phyloP scores from a whole-genome alignment of 2,113 vertebrate genomes.

The Hemicordylus capensis region DNA sequence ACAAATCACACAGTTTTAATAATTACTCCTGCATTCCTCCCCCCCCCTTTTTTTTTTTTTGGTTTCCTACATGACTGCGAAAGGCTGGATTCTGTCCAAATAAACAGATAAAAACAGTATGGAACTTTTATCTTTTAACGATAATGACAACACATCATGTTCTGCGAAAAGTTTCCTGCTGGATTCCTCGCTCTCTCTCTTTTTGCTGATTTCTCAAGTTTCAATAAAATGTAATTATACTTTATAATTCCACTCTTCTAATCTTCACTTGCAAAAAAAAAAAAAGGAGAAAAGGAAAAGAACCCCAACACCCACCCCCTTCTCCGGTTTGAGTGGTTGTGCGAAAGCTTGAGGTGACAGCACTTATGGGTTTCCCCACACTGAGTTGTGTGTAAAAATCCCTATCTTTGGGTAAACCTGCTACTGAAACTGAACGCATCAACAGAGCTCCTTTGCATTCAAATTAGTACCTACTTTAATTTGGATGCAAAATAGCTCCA shows the following conservation, averaged over 20 bases:
- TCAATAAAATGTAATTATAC: slow-evolving; percentile 87
- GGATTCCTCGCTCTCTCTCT: slow-evolving; percentile 73
- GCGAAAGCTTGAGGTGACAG: slow-evolving; percentile 56
- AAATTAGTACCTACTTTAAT: slow-evolving; percentile 83
- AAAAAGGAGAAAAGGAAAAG: neutral
- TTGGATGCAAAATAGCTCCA: slow-evolving; percentile 84
- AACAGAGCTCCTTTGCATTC: slow-evolving; percentile 82
- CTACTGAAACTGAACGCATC: slow-evolving; percentile 68
- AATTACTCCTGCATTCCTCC: slow-evolving; percentile 84
- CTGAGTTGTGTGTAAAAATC: slow-evolving; percentile 50
- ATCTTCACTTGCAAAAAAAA: slow-evolving; percentile 76
- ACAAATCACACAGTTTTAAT: slow-evolving; percentile 88
- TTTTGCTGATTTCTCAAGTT: slow-evolving; percentile 75
- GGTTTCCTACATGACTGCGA: slow-evolving; percentile 84
- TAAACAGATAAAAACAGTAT: slow-evolving; percentile 89
- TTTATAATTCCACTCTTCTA: slow-evolving; percentile 83
- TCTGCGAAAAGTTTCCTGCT: slow-evolving; percentile 82
- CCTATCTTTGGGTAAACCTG: slow-evolving; percentile 76
- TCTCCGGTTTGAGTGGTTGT: slow-evolving; percentile 72
- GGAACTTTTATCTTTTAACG: slow-evolving; percentile 89
- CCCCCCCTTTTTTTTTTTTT: slow-evolving; percentile 52
- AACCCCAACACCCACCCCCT: slow-evolving; percentile 24
- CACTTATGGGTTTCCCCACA: slow-evolving; percentile 42
- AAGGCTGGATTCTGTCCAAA: slow-evolving; percentile 85
- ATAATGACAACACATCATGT: slow-evolving; percentile 86